Base-by-base conservation (phyloP, 2,797 vertebrate species). In the Amazonetta brasiliensis region DNA sequence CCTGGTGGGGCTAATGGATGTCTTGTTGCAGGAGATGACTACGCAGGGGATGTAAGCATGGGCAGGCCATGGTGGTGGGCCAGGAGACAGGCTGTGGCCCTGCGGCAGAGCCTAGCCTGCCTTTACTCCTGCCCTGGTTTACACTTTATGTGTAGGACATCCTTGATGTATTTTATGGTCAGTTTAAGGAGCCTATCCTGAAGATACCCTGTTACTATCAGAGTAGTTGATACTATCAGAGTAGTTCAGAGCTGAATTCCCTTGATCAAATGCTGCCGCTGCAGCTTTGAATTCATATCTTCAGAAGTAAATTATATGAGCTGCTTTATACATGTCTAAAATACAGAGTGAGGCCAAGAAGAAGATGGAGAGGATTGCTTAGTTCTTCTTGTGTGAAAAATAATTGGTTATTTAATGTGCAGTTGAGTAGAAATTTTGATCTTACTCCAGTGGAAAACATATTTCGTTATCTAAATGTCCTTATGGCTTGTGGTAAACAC, bases 1-100 rank as follows among this genome's bases (percentile, higher is more conserved):
- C 44, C 20, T 0, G 0, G 11, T 1, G 3, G 39, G 31, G 23
- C 48, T 35, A 56, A 41, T 7, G 11, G 9, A 3, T 2, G 0
- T n/a, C 44, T 59, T 2, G 15, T 6, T 56, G 35, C 14, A 1
- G 1, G 41, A 56, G 22, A 39, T 67, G n/a, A 22, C 31, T 52
- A 10, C 6, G 1, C 46, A 55, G 8, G 22, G 44, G 35, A 31
- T 0, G 1, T 30, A 10, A 23, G 22, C 4, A 2, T 12, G 22
- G 26, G 30, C 0, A 5, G 7, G 37, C 22, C 5, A 2, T 35
- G 30, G 13, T 55, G 31, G 8, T 0, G 2, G n/a, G 20, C 19
- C 15, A 41, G 41, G 19, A 75, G 10, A 30, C 15, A 0, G 0
- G 6, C 46, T 48, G 19, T 39, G 37, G n/a, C 37, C 60, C 7